A percentile compares a stretch with the other conserved stretches of the same genome.
phyloP scores from a whole-genome alignment of 2,797 vertebrate species.

The Tapirus indicus region DNA sequence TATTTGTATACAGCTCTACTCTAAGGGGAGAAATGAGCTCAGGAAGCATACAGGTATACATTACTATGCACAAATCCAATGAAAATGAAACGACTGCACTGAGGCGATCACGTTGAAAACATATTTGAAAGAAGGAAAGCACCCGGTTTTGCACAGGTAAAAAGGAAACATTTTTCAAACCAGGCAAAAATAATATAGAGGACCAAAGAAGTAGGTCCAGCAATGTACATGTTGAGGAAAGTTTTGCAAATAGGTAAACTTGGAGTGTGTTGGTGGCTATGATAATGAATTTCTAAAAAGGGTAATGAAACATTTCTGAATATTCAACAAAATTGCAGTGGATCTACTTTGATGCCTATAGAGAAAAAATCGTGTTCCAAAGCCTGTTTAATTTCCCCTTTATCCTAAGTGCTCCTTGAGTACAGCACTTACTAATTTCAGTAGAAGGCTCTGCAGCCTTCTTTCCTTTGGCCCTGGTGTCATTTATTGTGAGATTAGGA shows the following conservation, averaged over 20 bases:
- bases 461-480: background rate
- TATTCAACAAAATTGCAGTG: background rate
- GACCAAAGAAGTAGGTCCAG: background rate
- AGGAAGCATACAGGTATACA: background rate
- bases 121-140: background rate
- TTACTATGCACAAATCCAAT: background rate
- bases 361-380: background rate
- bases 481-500: constrained; percentile 68
- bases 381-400: background rate
- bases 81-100: constrained; percentile 32
- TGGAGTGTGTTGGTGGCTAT: background rate
- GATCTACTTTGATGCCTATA: background rate
- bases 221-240: background rate
- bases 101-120: background rate
- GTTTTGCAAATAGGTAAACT: background rate
- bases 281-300: background rate
- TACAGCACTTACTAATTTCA: background rate
- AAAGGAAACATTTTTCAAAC: constrained; percentile 30
- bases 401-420: background rate
- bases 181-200: constrained; percentile 5
- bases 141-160: background rate
- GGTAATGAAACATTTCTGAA: background rate
- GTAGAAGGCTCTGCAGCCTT: background rate
- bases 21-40: background rate
- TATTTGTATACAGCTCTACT: background rate